A percentile compares a stretch with the other conserved stretches of the same genome.
Conservation (phyloP, 1,140 invertebrate genomes). For the Solenopsis fugax region DNA sequence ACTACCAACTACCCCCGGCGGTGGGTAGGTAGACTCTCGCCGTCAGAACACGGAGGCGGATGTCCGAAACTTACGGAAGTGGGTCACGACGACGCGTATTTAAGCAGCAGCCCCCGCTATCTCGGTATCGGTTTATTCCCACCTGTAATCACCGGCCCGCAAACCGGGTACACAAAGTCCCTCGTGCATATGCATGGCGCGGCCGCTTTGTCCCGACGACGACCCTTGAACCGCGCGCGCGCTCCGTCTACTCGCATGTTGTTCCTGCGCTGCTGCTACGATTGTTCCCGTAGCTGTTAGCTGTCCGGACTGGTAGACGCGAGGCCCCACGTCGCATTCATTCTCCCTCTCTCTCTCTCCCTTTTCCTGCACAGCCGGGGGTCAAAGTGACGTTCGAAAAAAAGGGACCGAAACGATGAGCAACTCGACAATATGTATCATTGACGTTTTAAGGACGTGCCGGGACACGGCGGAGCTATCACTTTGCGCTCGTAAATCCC, state of each 20-base stretch:
- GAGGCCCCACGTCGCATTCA: not conserved
- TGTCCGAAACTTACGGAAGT: slow-evolving; percentile 62
- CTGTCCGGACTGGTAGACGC: not conserved
- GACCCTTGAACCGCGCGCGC: slow-evolving; percentile 19
- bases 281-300: slow-evolving; percentile 52
- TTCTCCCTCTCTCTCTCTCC: not conserved
- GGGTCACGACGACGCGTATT: slow-evolving; percentile 62
- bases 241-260: slow-evolving; percentile 38
- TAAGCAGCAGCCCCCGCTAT: slow-evolving; percentile 59
- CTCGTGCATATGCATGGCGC: slow-evolving; percentile 74
- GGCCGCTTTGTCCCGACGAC: slow-evolving; percentile 61
- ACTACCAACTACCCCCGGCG: not conserved
- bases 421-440: slow-evolving; percentile 11
- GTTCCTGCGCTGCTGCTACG: slow-evolving; percentile 27
- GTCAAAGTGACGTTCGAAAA: not conserved
- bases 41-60: not conserved
- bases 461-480: slow-evolving; percentile 29
- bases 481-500: slow-evolving; percentile 65
- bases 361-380: not conserved
- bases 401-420: not conserved
- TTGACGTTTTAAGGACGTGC: slow-evolving; percentile 44
- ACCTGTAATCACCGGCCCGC: slow-evolving; percentile 73
- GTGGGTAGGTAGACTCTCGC: not conserved
- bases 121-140: slow-evolving; percentile 75
- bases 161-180: slow-evolving; percentile 69